Conservation (phyloP, 2,797 vertebrate species). For the Decapterus maruadsi region DNA sequence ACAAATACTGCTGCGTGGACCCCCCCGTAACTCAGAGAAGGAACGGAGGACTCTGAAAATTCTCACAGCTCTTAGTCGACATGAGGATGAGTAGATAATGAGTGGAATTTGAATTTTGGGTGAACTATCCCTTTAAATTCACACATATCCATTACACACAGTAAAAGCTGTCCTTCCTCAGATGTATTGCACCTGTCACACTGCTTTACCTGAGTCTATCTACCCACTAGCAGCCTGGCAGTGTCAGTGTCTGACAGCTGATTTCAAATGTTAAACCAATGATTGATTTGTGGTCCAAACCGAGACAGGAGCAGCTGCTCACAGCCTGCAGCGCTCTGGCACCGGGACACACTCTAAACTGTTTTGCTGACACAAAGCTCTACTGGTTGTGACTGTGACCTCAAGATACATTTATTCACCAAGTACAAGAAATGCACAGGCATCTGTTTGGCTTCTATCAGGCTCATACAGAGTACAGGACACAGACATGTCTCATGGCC, state of each 20-base stretch:
- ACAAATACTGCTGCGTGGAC: too few relatives aligned
- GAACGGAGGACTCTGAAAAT: too few relatives aligned
- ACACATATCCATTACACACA: background rate
- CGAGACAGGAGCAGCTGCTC: background rate
- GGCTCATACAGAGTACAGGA: background rate
- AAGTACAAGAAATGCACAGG: background rate
- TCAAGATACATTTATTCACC: conserved; percentile 1
- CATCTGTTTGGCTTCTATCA: background rate
- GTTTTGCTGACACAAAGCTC: background rate
- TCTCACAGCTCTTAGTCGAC: too few relatives aligned
- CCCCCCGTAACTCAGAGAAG: too few relatives aligned
- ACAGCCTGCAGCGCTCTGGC: background rate
- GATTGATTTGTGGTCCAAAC: background rate
- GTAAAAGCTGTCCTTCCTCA: background rate
- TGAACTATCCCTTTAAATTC: too few relatives aligned
- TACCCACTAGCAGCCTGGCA: background rate
- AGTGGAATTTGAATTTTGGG: too few relatives aligned
- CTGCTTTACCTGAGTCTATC: background rate
- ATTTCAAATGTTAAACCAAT: background rate
- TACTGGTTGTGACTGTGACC: background rate
- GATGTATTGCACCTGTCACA: background rate
- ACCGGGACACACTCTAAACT: too few relatives aligned
- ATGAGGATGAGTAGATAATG: too few relatives aligned
- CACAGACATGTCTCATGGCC: background rate
- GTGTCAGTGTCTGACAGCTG: too few relatives aligned